Evolutionary conservation across 2,888 invertebrate species (phyloP).

Genomic region (Cosmopolites sordidus): DNA sequence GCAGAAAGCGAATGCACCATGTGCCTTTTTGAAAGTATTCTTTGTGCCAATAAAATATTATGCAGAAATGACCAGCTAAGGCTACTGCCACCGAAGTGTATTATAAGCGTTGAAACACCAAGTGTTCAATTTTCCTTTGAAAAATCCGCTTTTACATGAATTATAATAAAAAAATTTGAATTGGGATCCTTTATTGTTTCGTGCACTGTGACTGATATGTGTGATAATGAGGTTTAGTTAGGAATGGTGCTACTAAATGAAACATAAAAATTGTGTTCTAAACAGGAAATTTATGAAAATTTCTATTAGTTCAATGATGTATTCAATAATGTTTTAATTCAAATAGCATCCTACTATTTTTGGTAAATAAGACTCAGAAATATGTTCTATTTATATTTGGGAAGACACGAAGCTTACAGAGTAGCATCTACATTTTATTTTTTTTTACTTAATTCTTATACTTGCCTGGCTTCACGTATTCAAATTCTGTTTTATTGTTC

Average conservation of each 20-base stretch:
- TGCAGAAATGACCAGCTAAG: conserved; percentile 39
- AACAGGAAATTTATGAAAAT: conserved; percentile 36
- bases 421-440: no score
- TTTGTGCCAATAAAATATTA: conserved; percentile 43
- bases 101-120: conserved; percentile 2
- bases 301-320: no score
- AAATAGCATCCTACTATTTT: no score
- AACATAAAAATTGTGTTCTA: conserved; percentile 24
- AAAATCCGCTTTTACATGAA: background rate
- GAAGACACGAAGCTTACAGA: no score
- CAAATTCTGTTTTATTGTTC: no score
- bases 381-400: no score
- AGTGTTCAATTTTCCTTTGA: no score
- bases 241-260: conserved; percentile 29
- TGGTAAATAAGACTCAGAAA: no score
- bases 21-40: conserved; percentile 42
- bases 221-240: conserved; percentile 26
- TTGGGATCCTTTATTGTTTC: conserved; percentile 9
- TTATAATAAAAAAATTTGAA: background rate
- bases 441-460: no score
- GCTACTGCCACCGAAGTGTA: conserved; percentile 42
- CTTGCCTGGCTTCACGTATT: no score
- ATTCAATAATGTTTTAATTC: no score
- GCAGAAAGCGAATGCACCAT: conserved; percentile 38
- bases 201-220: conserved; percentile 25